phyloP scores from a whole-genome alignment of 2,113 vertebrate species.

The Trinectes maculatus region DNA sequence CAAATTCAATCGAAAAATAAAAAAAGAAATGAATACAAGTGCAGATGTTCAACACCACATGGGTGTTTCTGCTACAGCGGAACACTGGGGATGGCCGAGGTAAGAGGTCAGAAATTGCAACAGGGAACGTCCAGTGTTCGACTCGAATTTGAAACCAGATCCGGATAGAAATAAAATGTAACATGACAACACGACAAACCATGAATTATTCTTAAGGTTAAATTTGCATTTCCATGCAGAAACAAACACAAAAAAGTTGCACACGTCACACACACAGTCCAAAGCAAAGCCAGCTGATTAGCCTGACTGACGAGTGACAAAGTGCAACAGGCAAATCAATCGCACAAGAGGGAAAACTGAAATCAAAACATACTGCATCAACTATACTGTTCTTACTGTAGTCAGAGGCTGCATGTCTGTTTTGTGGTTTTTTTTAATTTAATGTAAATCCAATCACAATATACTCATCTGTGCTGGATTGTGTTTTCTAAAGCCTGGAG shows the following conservation, averaged over 20 bases:
- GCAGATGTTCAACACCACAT: constrained; percentile 33
- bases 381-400: not conserved
- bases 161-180: not conserved
- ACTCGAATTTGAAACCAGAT: not conserved
- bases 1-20: too few species aligned
- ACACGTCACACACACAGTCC: not conserved
- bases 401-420: constrained; percentile 8
- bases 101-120: constrained; percentile 15
- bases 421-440: constrained; percentile 10
- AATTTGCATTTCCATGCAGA: not conserved
- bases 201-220: not conserved
- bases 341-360: not conserved
- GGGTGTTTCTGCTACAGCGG: constrained; percentile 15
- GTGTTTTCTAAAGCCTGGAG: constrained; percentile 4
- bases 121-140: not conserved
- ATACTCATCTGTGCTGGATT: constrained; percentile 14
- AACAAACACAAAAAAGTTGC: not conserved
- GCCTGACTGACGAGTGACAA: not conserved
- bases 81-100: constrained; percentile 23
- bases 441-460: constrained; percentile 1
- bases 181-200: not conserved
- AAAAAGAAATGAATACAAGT: constrained; percentile 2
- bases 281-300: constrained; percentile 1
- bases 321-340: too few species aligned
- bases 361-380: not conserved